Percentiles rank a stretch among this genome's conserved stretches.
Evolutionary conservation across 2,888 invertebrate genomes (phyloP).

Genomic region (Caenorhabditis sp.): DNA sequence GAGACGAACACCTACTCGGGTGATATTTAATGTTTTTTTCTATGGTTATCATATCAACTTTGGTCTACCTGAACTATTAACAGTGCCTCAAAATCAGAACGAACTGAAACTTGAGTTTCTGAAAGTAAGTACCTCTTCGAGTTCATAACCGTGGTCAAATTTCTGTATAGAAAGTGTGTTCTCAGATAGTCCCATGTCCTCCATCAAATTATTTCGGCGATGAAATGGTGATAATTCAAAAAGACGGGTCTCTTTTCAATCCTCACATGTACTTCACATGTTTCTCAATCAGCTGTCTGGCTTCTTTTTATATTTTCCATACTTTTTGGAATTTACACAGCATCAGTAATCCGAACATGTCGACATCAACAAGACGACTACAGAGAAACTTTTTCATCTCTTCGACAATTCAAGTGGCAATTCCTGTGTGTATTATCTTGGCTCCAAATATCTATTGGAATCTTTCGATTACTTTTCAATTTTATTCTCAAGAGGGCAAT

Average conservation of each 20-base stretch:
- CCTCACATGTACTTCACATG: slow-evolving; percentile 25
- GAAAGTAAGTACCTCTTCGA: background rate
- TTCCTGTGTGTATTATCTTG: slow-evolving; percentile 16
- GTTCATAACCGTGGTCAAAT: too few relatives aligned
- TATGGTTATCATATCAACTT: slow-evolving; percentile 20
- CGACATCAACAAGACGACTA: slow-evolving; percentile 8
- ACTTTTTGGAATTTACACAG: slow-evolving; percentile 11
- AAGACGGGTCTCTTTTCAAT: slow-evolving; percentile 21
- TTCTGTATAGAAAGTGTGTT: background rate
- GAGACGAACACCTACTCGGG: background rate
- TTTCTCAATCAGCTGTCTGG: background rate
- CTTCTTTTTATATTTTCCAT: slow-evolving; percentile 9
- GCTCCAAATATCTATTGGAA: slow-evolving; percentile 25
- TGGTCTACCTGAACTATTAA: slow-evolving; percentile 19
- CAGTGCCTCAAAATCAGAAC: slow-evolving; percentile 13
- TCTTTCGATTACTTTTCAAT: slow-evolving; percentile 14
- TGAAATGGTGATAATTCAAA: slow-evolving; percentile 5
- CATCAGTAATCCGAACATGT: slow-evolving; percentile 18
- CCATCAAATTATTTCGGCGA: slow-evolving; percentile 12
- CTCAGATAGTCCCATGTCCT: slow-evolving; percentile 10
- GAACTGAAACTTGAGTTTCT: background rate
- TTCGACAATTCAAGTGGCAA: slow-evolving; percentile 11
- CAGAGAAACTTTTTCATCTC: slow-evolving; percentile 18
- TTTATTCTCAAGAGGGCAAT: slow-evolving; percentile 21
- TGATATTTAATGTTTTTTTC: background rate